Base-by-base conservation (phyloP, 2,797 vertebrate species). In the Sebastes alutus region DNA sequence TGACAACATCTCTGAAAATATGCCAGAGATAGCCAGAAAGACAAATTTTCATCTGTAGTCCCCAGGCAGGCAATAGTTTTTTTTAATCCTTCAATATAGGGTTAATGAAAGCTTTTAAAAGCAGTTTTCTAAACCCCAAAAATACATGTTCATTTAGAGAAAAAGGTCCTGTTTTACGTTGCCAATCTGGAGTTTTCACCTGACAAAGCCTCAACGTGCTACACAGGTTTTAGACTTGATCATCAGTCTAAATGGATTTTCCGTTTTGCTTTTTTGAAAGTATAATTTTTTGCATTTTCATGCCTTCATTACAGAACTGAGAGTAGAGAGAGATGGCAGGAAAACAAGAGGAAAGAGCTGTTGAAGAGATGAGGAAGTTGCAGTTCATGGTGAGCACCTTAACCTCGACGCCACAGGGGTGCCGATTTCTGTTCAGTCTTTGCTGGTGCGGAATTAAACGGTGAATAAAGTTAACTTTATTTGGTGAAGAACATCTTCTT, bases 401-500 rank as follows among this genome's bases (percentile, higher is more conserved):
- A 56, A 59, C 5, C 61, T 77, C 6, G 1, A 56, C 59, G 42
- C 66, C 32, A 20, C 35, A 65, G 22, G 16, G 73, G 16, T 64
- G 33, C 60, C 4, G 3, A 14, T 65, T 86, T 79, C 12, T 38
- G 13, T 52, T 62, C 35, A 52, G 20, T 55, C 42, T 73, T 65
- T 38, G 38, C 13, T 54, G 7, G 9, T 52, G 27, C 1, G 42
- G 29, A 85, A 73, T 82, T 70, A 82, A 87, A 83, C 25, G 5
- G 49, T 62, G 64, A 65, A 46, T 75, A 77, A 88, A 90, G 84
- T 90, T 75, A 78, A 87, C 86, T 92, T 87, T 62, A 83, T 88
- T 76, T 81, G 14, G 25, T 59, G 56, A 80, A 63, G 66, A 78
- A 73, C 74, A 74, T 78, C 77, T 72, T 84, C 68, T 83, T 70